Evolutionary conservation across 2,888 invertebrate genomes (phyloP), one percentile per base, ranked within the genome.

Genomic region (Drosophila maculinotata): DNA sequence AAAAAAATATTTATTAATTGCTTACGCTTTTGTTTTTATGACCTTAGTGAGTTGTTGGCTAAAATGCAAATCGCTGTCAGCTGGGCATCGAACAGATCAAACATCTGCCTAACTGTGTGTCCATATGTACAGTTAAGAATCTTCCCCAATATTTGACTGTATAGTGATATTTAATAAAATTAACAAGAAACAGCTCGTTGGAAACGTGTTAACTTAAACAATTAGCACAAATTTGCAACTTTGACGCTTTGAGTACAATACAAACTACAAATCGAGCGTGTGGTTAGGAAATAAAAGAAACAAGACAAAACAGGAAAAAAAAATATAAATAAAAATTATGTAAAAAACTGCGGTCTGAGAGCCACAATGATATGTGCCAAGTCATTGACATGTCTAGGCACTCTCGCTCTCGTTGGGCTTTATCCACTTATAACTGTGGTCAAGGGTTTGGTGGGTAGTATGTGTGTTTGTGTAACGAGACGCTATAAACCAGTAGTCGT

Each of bases 341-440:
- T 69, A 72, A 69, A 72, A 72, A 54, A 20, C 38, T 69, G 71
- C 54, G 63, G 75, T 66, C 30, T 51, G 7, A 51, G 51, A 28
- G 28, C 56, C 62, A 48, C 49, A 38, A 20, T 31, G 26, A 65
- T 39, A 59, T 66, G 58, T 69, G 82, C 53, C 72, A 49, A 79
- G 82, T 85, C 80, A 80, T 75, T 79, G 80, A 82, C 80, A 72
- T 72, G 57, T 35, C 47, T 38, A 42, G 35, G 31, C 62, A 58
- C 69, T 78, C 69, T 72, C 59, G 65, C 45, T 78, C 54, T 59
- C 53, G 33, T 51, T 74, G 58, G 57, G 64, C 42, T 33, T n/a
- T 3, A 14, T 7, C 1, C 8, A 23, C 23, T 23, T 17, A 48
- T 10, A 12, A 10, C 20, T 31, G 14, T 17, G 33, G 31, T 47